Conservation (phyloP, 2,888 invertebrate genomes). For the Harpagoxenus sublaevis region DNA sequence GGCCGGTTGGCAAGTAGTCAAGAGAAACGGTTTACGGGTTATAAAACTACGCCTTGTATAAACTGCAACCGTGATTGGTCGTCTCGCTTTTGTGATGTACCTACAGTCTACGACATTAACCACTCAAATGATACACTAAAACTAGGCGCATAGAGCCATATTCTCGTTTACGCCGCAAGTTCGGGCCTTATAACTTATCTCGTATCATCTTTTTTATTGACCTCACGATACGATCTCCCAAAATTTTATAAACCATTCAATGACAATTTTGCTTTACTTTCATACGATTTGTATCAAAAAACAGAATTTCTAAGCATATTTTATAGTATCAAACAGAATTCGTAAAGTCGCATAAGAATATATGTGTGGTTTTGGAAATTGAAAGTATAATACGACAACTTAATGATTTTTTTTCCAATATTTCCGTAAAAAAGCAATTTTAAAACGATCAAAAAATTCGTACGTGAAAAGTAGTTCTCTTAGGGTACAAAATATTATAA, state of each 20-base stretch:
- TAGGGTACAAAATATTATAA: not conserved
- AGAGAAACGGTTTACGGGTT: constrained; percentile 23
- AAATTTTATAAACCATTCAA: not conserved
- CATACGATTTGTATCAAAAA: not conserved
- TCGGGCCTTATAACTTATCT: not conserved
- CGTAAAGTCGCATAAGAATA: not conserved
- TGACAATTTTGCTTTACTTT: not conserved
- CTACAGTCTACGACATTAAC: constrained; percentile 30
- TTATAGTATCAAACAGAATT: not conserved
- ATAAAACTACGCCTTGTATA: constrained; percentile 37
- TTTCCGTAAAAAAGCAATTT: not conserved
- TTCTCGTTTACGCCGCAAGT: constrained; percentile 19
- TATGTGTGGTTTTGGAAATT: too few species aligned
- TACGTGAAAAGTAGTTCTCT: not conserved
- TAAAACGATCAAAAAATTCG: not conserved
- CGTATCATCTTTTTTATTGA: constrained; percentile 23
- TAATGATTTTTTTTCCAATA: not conserved
- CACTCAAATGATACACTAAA: not conserved
- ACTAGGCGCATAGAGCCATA: not conserved
- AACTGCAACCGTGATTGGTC: constrained; percentile 33
- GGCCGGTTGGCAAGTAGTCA: constrained; percentile 35
- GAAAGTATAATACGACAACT: too few species aligned
- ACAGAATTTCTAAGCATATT: not conserved
- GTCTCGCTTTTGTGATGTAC: constrained; percentile 35
- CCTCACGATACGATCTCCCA: not conserved